Evolutionary conservation across 2,113 vertebrate genomes (phyloP), one percentile per base, ranked within the genome.

Genomic region (Anser cygnoides): DNA sequence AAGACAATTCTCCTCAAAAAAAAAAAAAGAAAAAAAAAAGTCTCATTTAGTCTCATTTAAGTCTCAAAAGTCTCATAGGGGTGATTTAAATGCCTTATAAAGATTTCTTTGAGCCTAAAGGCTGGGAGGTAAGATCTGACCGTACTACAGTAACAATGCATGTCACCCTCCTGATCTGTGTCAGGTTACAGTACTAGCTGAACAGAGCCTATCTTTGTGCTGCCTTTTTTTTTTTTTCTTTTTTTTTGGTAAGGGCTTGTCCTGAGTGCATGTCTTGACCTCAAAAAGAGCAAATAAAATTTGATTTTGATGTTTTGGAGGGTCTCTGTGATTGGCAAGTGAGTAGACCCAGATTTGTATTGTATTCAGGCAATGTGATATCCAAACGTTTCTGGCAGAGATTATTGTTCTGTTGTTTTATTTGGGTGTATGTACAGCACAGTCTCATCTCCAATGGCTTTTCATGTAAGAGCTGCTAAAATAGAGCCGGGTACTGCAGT

Each of bases 181-280:
- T 72, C 58, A 59, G 86, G 43, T 85, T 85, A 46, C 49, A 59
- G 46, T 9, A 2, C 13, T 67, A 91, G 57, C 74, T 75, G 16
- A 88, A 70, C 83, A 82, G 31, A 88, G 89, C 85, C 75, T 54
- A 58, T 41, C 86, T 90, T 77, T 83, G 73, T 87, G 52, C 86
- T n/a, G 52, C 82, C 46, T 26, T 57, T 10, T 49, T 46, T 19
- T 46, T 46, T 46, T 26, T 57, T 10, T 49, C 20, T 19, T 46
- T 46, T 46, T 46, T 11, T 67, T 90, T 68, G 84, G 67, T 37
- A 54, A 73, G 39, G 54, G 2, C 83, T 86, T 66, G 39, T 44
- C 74, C 79, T 79, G 21, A 65, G 25, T 41, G 12, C 55, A 6
- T 80, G 63, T 57, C 41, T 41, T 70, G 71, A 82, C 75, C 91